A percentile compares a stretch with the other conserved stretches of the same genome.
phyloP scores from a whole-genome alignment of 1,140 invertebrate genomes.

The Brachionus manjavacas region DNA sequence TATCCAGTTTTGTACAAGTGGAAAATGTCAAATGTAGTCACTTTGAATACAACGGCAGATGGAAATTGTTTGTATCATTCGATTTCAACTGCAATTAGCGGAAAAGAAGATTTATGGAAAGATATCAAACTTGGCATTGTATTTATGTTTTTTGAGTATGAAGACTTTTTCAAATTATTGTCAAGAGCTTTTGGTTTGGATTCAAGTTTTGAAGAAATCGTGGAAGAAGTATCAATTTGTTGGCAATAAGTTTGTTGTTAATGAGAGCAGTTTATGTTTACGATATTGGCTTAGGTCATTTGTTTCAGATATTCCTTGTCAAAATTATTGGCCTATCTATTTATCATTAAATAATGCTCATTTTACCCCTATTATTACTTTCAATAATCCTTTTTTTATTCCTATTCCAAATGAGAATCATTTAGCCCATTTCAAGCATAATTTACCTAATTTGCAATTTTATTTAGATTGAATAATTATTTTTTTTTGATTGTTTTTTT shows the following conservation, averaged over 20 bases:
- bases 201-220: no score
- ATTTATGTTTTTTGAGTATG: no score
- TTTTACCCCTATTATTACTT: background rate
- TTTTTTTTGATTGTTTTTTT: no score
- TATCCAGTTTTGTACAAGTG: conserved; percentile 4
- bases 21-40: conserved; percentile 4
- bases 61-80: conserved; percentile 8
- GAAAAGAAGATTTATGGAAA: background rate
- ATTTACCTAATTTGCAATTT: no score
- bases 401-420: no score
- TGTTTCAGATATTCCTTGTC: background rate
- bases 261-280: background rate
- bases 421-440: no score
- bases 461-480: no score
- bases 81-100: background rate
- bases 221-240: background rate
- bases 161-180: no score
- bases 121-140: background rate
- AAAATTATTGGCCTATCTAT: background rate
- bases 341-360: background rate
- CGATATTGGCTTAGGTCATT: background rate
- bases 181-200: no score
- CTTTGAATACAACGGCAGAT: background rate
- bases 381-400: no score
- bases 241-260: background rate